A percentile compares a stretch with the other conserved stretches of the same genome.
Conservation (phyloP, 2,113 vertebrate species). For the Coregonus clupeaformis region DNA sequence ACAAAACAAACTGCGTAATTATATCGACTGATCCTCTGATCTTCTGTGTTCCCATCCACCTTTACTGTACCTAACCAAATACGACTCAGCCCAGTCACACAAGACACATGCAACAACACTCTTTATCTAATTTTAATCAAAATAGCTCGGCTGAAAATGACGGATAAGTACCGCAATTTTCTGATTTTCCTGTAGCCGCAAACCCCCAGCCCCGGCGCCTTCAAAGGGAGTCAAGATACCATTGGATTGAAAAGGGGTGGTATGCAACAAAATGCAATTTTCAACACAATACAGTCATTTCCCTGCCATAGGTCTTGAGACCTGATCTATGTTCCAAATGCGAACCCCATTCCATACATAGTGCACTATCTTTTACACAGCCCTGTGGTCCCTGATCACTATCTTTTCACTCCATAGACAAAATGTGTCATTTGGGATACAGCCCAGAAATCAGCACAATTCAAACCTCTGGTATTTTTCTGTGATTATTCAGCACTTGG, state of each 20-base stretch:
- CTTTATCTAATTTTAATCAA: slow-evolving; percentile 91
- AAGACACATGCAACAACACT: slow-evolving; percentile 76
- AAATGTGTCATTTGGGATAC: background rate
- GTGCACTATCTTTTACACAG: no score
- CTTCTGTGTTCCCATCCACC: slow-evolving; percentile 38
- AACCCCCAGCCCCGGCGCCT: slow-evolving; percentile 67
- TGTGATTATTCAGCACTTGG: slow-evolving; percentile 35
- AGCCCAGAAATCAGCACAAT: background rate
- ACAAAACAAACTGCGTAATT: slow-evolving; percentile 32
- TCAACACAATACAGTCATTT: slow-evolving; percentile 73
- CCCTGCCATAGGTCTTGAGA: slow-evolving; percentile 70
- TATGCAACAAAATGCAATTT: slow-evolving; percentile 70
- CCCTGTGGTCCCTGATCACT: no score
- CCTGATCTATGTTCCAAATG: background rate
- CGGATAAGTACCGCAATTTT: slow-evolving; percentile 96
- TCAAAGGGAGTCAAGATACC: slow-evolving; percentile 90
- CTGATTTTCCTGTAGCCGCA: slow-evolving; percentile 80
- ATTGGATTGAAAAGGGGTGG: slow-evolving; percentile 73
- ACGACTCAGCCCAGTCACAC: slow-evolving; percentile 72
- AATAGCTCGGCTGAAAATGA: slow-evolving; percentile 86
- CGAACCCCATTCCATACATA: slow-evolving; percentile 29
- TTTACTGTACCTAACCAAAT: slow-evolving; percentile 38
- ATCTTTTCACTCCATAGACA: background rate
- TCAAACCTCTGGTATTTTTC: slow-evolving; percentile 18
- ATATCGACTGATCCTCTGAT: slow-evolving; percentile 56